Conservation (phyloP, 2,888 invertebrate genomes). For the Andrena bicolor region DNA sequence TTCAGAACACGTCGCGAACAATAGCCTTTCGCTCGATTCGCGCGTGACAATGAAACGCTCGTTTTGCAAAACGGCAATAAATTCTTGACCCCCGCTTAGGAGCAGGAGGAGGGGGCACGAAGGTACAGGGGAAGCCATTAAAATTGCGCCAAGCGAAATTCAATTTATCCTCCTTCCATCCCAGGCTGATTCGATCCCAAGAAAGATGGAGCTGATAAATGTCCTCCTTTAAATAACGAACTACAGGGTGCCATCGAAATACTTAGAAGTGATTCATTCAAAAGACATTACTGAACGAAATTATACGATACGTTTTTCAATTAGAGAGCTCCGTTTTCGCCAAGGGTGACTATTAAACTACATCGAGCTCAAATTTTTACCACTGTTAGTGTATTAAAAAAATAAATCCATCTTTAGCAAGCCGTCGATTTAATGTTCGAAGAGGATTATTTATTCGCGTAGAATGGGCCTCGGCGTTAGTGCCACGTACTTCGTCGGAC, state of each 20-base stretch:
- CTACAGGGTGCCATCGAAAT: neutral
- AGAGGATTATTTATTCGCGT: too few species aligned
- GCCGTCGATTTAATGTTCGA: too few species aligned
- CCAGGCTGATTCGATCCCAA: constrained; percentile 18
- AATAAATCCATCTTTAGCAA: too few species aligned
- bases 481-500: neutral
- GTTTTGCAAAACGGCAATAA: constrained; percentile 18
- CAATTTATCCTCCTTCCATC: constrained; percentile 11
- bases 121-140: neutral
- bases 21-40: neutral
- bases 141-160: constrained; percentile 20
- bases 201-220: constrained; percentile 42
- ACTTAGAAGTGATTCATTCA: neutral
- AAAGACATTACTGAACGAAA: neutral
- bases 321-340: too few species aligned
- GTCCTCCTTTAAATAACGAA: constrained; percentile 39
- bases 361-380: too few species aligned
- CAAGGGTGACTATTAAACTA: too few species aligned
- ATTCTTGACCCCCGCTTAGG: neutral
- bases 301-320: neutral
- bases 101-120: neutral
- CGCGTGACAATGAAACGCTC: constrained; percentile 17
- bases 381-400: too few species aligned
- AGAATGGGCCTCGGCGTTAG: neutral
- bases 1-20: constrained; percentile 3